Conservation (phyloP, 2,113 vertebrate genomes). For the Ahaetulla prasina region DNA sequence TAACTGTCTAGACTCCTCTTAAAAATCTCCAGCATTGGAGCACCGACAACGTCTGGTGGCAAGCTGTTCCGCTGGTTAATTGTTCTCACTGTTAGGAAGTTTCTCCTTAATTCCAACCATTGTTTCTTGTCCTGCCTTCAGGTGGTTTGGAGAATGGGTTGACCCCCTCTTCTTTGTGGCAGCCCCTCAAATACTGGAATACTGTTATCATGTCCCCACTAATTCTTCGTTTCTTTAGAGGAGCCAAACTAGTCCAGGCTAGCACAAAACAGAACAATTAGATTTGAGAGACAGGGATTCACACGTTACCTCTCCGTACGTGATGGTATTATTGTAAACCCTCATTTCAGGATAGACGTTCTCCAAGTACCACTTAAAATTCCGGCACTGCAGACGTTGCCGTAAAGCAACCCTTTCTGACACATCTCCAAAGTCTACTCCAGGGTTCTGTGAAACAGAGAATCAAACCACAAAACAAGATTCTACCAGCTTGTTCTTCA, state of each 20-base stretch:
- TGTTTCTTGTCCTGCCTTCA: no score
- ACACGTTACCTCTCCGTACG: slow-evolving; percentile 90
- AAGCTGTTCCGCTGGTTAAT: no score
- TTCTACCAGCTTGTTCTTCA: neutral
- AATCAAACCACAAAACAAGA: slow-evolving; percentile 21
- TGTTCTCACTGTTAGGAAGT: no score
- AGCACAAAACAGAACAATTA: neutral
- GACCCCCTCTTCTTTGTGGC: no score
- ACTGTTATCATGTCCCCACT: no score
- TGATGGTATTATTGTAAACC: slow-evolving; percentile 95
- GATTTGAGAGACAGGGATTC: neutral
- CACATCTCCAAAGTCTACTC: slow-evolving; percentile 95
- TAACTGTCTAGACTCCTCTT: no score
- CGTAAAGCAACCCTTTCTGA: slow-evolving; percentile 89
- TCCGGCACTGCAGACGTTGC: slow-evolving; percentile 87
- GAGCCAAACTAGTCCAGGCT: neutral
- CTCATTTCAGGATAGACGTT: slow-evolving; percentile 98
- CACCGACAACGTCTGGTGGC: no score
- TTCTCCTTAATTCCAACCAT: no score
- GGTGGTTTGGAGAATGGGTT: no score
- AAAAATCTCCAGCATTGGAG: no score
- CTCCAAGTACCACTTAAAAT: slow-evolving; percentile 96
- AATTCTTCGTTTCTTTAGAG: no score
- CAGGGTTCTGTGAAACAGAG: slow-evolving; percentile 79
- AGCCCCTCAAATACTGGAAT: no score